phyloP scores from a whole-genome alignment of 1,140 invertebrate genomes.

The Theocolax elegans region DNA sequence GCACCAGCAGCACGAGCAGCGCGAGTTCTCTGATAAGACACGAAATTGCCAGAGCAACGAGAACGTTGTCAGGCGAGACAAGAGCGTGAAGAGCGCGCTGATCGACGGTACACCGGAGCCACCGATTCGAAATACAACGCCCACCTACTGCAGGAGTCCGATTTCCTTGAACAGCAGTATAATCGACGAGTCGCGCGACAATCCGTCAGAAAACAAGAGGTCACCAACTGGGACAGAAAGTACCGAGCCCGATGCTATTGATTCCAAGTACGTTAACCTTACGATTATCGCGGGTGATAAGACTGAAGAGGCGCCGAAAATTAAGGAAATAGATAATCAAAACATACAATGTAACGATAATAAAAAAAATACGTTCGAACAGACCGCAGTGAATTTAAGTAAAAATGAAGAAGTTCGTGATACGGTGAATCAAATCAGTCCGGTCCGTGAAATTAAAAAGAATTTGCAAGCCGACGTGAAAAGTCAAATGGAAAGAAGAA shows the following conservation, averaged over 20 bases:
- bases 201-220: slow-evolving; percentile 4
- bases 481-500: slow-evolving; percentile 45
- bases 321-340: slow-evolving; percentile 54
- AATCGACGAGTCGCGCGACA: slow-evolving; percentile 54
- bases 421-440: slow-evolving; percentile 49
- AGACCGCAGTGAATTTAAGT: slow-evolving; percentile 38
- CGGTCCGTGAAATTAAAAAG: slow-evolving; percentile 53
- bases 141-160: slow-evolving; percentile 51
- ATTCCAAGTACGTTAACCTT: slow-evolving; percentile 54
- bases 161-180: slow-evolving; percentile 58
- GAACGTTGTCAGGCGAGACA: background rate
- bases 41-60: background rate
- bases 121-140: slow-evolving; percentile 41
- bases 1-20: too few species aligned
- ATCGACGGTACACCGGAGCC: background rate
- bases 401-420: background rate
- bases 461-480: slow-evolving; percentile 56
- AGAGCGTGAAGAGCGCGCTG: slow-evolving; percentile 12
- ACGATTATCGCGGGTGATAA: slow-evolving; percentile 60
- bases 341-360: slow-evolving; percentile 64
- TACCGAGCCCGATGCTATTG: slow-evolving; percentile 16
- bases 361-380: slow-evolving; percentile 62
- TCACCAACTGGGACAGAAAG: slow-evolving; percentile 17
- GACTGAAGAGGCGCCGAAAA: slow-evolving; percentile 52
- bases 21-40: slow-evolving; percentile 27